A percentile compares a stretch with the other conserved stretches of the same genome.
Evolutionary conservation across 35 echinoderm and acorn worm species (phyloP).

Genomic region (Patiria miniata): DNA sequence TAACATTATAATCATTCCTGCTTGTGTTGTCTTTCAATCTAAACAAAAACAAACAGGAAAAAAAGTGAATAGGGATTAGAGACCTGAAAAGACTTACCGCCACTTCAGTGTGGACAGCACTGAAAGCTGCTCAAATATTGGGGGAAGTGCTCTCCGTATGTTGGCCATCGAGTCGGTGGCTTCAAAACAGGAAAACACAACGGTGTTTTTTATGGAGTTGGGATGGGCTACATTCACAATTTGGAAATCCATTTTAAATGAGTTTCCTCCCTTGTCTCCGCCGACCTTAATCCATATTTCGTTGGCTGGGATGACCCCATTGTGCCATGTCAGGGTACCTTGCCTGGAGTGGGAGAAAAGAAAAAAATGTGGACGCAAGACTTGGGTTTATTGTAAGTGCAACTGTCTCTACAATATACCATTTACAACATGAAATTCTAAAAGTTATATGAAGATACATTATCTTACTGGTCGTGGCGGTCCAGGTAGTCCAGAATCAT

Average conservation of each 20-base stretch:
- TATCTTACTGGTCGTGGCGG: not conserved
- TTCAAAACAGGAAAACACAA: slow-evolving; percentile 41
- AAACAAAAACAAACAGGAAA: no score
- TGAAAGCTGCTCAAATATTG: slow-evolving; percentile 26
- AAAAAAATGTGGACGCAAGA: no score
- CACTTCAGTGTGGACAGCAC: slow-evolving; percentile 16
- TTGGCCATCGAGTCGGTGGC: slow-evolving; percentile 57
- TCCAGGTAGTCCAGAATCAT: not conserved
- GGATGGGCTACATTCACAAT: slow-evolving; percentile 63
- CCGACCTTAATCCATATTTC: slow-evolving; percentile 79
- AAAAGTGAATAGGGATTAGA: no score
- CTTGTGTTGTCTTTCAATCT: no score
- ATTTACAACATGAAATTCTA: no score
- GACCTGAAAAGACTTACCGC: slow-evolving; percentile 41
- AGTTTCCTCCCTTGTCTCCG: slow-evolving; percentile 63
- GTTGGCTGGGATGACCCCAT: slow-evolving; percentile 36
- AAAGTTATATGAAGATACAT: no score
- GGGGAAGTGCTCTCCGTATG: slow-evolving; percentile 23
- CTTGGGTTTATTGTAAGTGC: no score
- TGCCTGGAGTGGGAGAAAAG: not conserved
- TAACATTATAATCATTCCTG: no score
- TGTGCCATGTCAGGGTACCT: slow-evolving; percentile 7
- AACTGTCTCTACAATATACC: no score
- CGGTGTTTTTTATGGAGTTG: slow-evolving; percentile 65
- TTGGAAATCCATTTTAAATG: slow-evolving; percentile 64